Percentiles rank a stretch among this genome's conserved stretches.
These are phyloP conservation scores for Gryllus longicercus DNA, from an alignment of 2,888 invertebrate genomes.

Conservation along the genomic window DNA sequence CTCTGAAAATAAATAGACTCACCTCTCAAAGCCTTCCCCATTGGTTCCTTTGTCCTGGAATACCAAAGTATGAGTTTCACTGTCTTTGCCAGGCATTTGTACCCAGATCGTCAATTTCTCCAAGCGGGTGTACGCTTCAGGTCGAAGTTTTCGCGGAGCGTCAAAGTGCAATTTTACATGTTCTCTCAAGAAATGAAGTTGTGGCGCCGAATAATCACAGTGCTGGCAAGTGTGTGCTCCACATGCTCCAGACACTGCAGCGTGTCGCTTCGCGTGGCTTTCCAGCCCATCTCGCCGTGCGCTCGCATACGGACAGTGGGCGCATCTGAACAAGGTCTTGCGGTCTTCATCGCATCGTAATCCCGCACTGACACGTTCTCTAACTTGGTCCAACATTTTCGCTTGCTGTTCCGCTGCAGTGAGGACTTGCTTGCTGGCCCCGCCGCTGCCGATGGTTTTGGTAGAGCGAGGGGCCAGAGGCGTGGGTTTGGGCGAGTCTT, in stretches of 20 bases:
- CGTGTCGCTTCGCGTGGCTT: conserved; percentile 72
- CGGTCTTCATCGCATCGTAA: conserved; percentile 53
- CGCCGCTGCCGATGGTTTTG: conserved; percentile 37
- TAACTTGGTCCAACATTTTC: conserved; percentile 56
- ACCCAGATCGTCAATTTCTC: conserved; percentile 58
- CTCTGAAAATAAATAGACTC: background rate
- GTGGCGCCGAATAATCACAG: conserved; percentile 77
- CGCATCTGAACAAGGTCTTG: conserved; percentile 61
- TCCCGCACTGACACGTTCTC: conserved; percentile 49
- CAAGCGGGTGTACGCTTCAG: conserved; percentile 61
- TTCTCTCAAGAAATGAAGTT: conserved; percentile 70
- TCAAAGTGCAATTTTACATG: conserved; percentile 76
- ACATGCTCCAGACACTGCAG: conserved; percentile 56
- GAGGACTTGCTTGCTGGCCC: conserved; percentile 47
- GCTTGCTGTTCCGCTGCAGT: conserved; percentile 63
- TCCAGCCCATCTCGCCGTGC: conserved; percentile 67
- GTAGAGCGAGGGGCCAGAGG: conserved; percentile 24
- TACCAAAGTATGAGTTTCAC: conserved; percentile 38
- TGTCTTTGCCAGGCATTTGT: conserved; percentile 45
- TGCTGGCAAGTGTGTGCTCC: conserved; percentile 69
- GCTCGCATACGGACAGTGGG: conserved; percentile 77
- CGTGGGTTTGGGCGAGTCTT: conserved; percentile 24
- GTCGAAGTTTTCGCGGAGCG: conserved; percentile 54
- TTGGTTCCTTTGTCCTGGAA: conserved; percentile 40
- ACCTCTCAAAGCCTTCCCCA: background rate